Conservation (phyloP, 2,888 invertebrate species). For the Calameuta filiformis region DNA sequence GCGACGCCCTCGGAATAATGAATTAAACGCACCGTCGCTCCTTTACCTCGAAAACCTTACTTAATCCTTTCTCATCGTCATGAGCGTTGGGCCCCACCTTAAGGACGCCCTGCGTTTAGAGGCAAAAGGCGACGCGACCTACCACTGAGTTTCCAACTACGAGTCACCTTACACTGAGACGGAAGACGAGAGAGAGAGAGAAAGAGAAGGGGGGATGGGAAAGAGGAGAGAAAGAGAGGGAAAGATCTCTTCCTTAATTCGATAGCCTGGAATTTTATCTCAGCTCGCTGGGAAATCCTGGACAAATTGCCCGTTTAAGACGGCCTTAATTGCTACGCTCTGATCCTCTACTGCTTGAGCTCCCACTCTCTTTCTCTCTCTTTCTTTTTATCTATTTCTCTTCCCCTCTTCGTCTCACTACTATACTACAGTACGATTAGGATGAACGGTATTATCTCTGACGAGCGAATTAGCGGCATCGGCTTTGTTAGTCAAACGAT, state of each 20-base stretch:
- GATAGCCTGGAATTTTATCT: constrained; percentile 8
- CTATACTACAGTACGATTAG: too few species aligned
- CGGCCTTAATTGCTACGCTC: constrained; percentile 3
- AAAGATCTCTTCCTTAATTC: constrained; percentile 4
- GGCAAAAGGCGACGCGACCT: constrained; percentile 8
- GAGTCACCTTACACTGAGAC: constrained; percentile 11
- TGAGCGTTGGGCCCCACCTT: not conserved
- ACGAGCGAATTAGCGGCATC: constrained; percentile 2
- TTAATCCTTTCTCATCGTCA: not conserved
- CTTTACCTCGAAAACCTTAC: not conserved
- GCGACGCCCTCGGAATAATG: constrained; percentile 47
- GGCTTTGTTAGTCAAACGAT: too few species aligned
- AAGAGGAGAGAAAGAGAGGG: constrained; percentile 1
- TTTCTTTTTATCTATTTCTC: too few species aligned
- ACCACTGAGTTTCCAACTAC: constrained; percentile 12
- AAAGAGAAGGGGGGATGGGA: not conserved
- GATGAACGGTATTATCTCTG: not conserved
- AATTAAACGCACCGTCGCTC: constrained; percentile 32
- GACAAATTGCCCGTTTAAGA: constrained; percentile 9
- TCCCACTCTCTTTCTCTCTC: too few species aligned
- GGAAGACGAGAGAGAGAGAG: constrained; percentile 11
- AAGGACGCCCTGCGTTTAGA: not conserved
- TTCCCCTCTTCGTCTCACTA: too few species aligned
- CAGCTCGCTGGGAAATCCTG: not conserved
- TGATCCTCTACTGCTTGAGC: not conserved